These are phyloP conservation scores for Vidua chalybeata DNA, from an alignment of 2,113 vertebrate species.

Conservation along the genomic window DNA sequence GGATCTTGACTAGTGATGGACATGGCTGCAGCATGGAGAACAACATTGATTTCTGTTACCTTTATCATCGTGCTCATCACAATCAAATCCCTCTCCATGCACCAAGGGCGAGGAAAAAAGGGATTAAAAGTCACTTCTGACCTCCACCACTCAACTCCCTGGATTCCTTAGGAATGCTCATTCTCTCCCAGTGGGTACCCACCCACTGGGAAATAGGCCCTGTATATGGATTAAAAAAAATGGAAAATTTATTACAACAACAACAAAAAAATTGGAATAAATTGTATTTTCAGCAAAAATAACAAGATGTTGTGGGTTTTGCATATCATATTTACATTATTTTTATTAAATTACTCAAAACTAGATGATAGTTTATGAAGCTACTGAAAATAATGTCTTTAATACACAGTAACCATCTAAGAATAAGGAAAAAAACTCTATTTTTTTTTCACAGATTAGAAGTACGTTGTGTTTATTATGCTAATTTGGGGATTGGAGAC, in stretches of 20 bases:
- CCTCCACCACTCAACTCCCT: background rate
- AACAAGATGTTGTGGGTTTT: background rate
- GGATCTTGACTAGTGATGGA: background rate
- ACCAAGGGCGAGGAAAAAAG: background rate
- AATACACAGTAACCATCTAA: background rate
- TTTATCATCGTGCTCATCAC: background rate
- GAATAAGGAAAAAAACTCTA: background rate
- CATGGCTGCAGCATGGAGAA: background rate
- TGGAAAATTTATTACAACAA: background rate
- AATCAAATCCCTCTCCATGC: background rate
- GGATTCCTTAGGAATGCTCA: background rate
- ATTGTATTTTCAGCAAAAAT: background rate
- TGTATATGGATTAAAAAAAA: background rate
- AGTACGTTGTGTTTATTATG: background rate
- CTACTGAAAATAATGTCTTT: background rate
- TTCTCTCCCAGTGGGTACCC: background rate
- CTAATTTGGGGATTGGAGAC: conserved; percentile 13
- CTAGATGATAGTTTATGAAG: background rate
- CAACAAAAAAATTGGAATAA: background rate
- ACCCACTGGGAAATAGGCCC: background rate
- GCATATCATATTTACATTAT: background rate
- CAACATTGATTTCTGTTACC: background rate
- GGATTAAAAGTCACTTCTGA: background rate
- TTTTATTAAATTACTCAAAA: background rate
- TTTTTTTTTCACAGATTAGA: background rate